Conservation (phyloP, 2,888 invertebrate genomes). For the Mesorhabditis spiculigera region DNA sequence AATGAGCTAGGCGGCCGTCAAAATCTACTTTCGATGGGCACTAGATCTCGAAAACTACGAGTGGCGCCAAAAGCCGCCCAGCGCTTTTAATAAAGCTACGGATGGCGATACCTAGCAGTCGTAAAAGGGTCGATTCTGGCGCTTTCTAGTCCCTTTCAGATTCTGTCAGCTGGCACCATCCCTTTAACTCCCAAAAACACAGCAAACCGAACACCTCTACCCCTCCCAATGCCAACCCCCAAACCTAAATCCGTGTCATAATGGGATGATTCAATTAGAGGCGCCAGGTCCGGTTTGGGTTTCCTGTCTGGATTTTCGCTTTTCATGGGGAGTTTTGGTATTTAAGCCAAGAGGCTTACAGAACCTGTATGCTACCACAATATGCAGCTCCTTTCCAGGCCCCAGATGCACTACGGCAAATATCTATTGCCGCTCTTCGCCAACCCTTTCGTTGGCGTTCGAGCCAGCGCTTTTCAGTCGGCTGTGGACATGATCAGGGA, state of each 20-base stretch:
- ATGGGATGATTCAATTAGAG: no score
- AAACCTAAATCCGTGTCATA: no score
- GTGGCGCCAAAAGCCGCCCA: neutral
- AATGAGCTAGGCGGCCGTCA: no score
- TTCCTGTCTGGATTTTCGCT: neutral
- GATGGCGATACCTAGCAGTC: neutral
- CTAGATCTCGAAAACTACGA: no score
- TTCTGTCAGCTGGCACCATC: no score
- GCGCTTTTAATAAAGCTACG: neutral
- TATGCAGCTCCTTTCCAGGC: neutral
- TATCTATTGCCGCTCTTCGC: neutral
- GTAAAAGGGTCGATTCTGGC: no score
- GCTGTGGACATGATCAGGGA: neutral
- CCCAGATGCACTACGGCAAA: slow-evolving; percentile 1
- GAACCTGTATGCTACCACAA: no score
- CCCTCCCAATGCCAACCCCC: no score
- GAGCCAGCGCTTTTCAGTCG: neutral
- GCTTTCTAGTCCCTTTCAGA: no score
- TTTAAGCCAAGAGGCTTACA: neutral
- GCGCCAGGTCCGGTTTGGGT: no score
- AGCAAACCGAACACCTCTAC: neutral
- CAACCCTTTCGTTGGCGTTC: neutral
- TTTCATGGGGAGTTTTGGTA: neutral
- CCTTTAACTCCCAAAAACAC: no score
- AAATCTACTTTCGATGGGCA: no score